Conservation (phyloP, 2,888 invertebrate genomes). For the Prionchulus punctatus region DNA sequence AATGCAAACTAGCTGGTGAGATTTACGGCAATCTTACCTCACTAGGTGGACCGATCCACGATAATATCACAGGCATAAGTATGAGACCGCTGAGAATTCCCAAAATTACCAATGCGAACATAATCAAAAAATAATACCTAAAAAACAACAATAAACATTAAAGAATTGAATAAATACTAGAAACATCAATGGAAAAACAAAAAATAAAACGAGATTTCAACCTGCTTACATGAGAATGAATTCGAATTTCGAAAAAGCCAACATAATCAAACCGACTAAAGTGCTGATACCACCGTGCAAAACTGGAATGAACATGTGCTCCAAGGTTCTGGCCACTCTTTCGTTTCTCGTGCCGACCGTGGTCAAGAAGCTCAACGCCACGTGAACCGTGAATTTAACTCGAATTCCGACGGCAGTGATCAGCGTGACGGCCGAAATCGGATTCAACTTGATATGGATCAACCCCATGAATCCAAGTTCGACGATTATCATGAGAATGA, state of each 20-base stretch:
- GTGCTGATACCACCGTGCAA: conserved; percentile 77
- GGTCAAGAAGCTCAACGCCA: conserved; percentile 75
- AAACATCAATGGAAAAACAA: background rate
- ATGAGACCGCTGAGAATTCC: conserved; percentile 73
- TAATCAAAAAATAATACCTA: conserved; percentile 64
- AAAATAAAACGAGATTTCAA: background rate
- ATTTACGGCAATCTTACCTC: no score
- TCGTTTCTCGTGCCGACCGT: conserved; percentile 73
- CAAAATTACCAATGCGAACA: conserved; percentile 60
- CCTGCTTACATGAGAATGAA: conserved; percentile 58
- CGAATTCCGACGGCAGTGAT: conserved; percentile 70
- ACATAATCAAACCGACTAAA: conserved; percentile 66
- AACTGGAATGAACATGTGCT: conserved; percentile 67
- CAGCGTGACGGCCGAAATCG: conserved; percentile 70
- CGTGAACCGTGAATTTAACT: conserved; percentile 68
- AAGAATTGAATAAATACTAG: background rate
- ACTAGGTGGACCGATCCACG: conserved; percentile 66
- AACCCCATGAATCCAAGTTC: conserved; percentile 72
- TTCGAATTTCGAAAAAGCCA: conserved; percentile 82
- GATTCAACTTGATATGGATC: conserved; percentile 66
- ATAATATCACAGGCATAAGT: conserved; percentile 71
- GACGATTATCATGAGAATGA: conserved; percentile 48
- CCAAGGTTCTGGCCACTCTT: conserved; percentile 59
- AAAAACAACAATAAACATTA: conserved; percentile 18
- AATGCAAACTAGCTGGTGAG: background rate